phyloP scores from a whole-genome alignment of 2,113 vertebrate genomes.

The Hoplias malabaricus region DNA sequence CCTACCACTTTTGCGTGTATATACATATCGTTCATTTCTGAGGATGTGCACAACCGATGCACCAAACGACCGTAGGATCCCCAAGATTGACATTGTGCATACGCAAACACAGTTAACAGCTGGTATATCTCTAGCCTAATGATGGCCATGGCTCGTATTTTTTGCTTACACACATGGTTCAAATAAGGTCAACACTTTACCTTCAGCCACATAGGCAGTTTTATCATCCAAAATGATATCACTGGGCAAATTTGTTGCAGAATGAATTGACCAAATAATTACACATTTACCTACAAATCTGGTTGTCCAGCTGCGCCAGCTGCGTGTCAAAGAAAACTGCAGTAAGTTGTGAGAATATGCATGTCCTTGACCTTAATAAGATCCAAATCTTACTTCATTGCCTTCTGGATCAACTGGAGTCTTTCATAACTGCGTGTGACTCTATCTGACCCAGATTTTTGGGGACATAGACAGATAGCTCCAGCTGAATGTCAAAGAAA shows the following conservation, averaged over 20 bases:
- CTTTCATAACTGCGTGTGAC: conserved; percentile 30
- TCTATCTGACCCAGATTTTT: background rate
- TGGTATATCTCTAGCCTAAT: too few relatives aligned
- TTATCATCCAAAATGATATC: background rate
- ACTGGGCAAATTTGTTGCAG: background rate
- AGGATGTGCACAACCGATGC: too few relatives aligned
- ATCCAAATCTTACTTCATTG: conserved; percentile 43
- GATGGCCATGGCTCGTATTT: background rate
- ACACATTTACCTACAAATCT: background rate
- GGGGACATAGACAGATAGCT: conserved; percentile 39
- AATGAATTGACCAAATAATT: background rate
- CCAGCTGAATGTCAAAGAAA: conserved; percentile 39
- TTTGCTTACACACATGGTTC: background rate
- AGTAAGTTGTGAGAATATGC: conserved; percentile 23
- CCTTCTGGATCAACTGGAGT: conserved; percentile 27
- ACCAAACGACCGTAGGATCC: too few relatives aligned
- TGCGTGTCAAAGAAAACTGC: conserved; percentile 27
- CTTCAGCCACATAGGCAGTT: background rate
- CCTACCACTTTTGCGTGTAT: too few relatives aligned
- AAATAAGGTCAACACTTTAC: background rate
- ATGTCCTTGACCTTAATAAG: conserved; percentile 52
- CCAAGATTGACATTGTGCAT: too few relatives aligned
- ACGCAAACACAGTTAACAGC: too few relatives aligned
- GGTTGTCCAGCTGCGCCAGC: background rate
- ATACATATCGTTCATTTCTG: too few relatives aligned